Percentiles rank a stretch among this genome's conserved stretches.
These are phyloP conservation scores for Eupeodes luniger DNA, from an alignment of 2,888 invertebrate genomes.

Conservation along the genomic window DNA sequence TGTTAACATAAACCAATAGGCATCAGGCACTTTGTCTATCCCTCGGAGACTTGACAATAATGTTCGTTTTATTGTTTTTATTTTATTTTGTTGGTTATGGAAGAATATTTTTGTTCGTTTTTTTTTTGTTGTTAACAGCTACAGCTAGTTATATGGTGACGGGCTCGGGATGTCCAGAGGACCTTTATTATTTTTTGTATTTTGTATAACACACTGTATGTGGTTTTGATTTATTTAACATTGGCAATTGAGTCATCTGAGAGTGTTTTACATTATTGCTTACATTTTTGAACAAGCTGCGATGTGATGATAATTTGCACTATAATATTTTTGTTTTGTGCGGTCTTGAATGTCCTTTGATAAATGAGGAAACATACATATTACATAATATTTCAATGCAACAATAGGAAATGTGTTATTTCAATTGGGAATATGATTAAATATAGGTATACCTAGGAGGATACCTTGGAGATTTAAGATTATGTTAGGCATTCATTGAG, in stretches of 20 bases:
- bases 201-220: conserved; percentile 5
- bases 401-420: not conserved
- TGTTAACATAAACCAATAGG: conserved; percentile 30
- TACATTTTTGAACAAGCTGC: conserved; percentile 7
- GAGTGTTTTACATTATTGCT: conserved; percentile 22
- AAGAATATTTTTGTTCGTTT: not conserved
- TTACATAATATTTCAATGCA: not conserved
- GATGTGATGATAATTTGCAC: not conserved
- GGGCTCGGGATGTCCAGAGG: conserved; percentile 25
- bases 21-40: conserved; percentile 1
- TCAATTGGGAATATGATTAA: not conserved
- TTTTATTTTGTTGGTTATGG: not conserved
- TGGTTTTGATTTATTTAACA: conserved; percentile 37
- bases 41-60: not conserved
- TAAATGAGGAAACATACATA: not conserved
- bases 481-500: too few relatives aligned
- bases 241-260: conserved; percentile 15
- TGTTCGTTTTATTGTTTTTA: not conserved
- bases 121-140: conserved; percentile 6
- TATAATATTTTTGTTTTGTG: not conserved
- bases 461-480: too few relatives aligned
- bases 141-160: conserved; percentile 9
- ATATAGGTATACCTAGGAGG: too few relatives aligned
- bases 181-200: not conserved
- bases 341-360: not conserved